Base-by-base conservation (phyloP, 2,888 invertebrate genomes). In the Nebria brevicollis region DNA sequence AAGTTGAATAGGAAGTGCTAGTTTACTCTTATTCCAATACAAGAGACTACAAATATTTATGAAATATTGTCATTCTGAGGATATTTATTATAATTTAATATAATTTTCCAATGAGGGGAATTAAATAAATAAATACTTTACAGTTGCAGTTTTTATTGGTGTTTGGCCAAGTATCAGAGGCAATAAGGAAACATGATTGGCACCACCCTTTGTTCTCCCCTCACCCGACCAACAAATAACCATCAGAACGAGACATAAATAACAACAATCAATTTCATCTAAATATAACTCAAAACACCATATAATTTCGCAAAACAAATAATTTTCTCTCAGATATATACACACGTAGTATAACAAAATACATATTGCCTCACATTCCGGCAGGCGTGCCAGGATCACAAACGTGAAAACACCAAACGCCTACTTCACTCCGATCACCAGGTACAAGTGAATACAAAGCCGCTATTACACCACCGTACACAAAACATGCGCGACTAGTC, bases 251-350 rank as follows among this genome's bases (percentile, higher is more conserved):
- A 73, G 3, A 73, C 73, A 73, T 73, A 73, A 73, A 73, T 42
- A 73, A 73, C 43, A 73, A 73, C 73, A 73, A 73, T 73, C 73
- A 73, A 73, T 73, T 73, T 73, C 42, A 73, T 73, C 73, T 73
- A 73, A 73, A 43, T n/a, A 43, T 73, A 73, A 73, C 73, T 73
- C 73, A 73, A 73, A 73, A 73, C 73, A 73, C 41, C 41, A 15
- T 73, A 41, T 73, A 73, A 73, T 73, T 73, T 73, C 41, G 70
- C 34, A 70, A 70, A 70, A 70, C 70, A 70, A 70, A 70, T 70
- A 70, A 70, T 70, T 70, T 70, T 70, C 70, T 70, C 70, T 6
- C 20, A 68, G 68, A 70, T 34, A 20, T 15, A 26, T 66, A 34
- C 54, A 54, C 54, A 54, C 54, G 54, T 54, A 54, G 54, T 54